Percentiles rank a stretch among this genome's conserved stretches.
phyloP scores from a whole-genome alignment of 2,888 invertebrate genomes.

The Phorcus lineatus region DNA sequence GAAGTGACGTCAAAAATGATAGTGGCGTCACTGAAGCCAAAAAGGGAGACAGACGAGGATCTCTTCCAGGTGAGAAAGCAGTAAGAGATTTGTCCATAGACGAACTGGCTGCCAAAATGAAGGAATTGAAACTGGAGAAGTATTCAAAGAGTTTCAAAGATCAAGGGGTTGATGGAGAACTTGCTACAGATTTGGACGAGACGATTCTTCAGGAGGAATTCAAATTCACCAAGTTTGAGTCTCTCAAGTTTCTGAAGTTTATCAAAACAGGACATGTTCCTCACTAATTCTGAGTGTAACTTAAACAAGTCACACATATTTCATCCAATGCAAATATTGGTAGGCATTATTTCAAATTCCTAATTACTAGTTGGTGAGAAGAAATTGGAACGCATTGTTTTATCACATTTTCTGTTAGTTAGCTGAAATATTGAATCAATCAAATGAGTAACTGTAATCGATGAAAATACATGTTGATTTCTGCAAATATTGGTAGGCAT shows the following conservation, averaged over 20 bases:
- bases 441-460: too few relatives aligned
- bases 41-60: not conserved
- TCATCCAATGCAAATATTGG: too few relatives aligned
- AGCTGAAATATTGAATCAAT: too few relatives aligned
- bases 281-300: not conserved
- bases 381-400: too few relatives aligned
- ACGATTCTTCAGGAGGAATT: constrained; percentile 42
- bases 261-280: constrained; percentile 48
- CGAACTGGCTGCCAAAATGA: constrained; percentile 40
- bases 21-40: not conserved
- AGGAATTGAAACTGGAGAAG: constrained; percentile 44
- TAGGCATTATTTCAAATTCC: too few relatives aligned
- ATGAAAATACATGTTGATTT: too few relatives aligned
- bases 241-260: constrained; percentile 47
- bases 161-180: constrained; percentile 44
- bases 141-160: constrained; percentile 41
- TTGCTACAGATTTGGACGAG: constrained; percentile 39
- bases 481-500: too few relatives aligned
- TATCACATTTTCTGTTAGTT: too few relatives aligned
- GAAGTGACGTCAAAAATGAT: not conserved
- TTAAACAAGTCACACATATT: too few relatives aligned
- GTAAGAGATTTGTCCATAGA: constrained; percentile 36
- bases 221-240: constrained; percentile 44
- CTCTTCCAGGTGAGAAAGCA: constrained; percentile 17
- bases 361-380: too few relatives aligned